Evolutionary conservation across 2,113 vertebrate species (phyloP).

Genomic region (Cisticola juncidis): DNA sequence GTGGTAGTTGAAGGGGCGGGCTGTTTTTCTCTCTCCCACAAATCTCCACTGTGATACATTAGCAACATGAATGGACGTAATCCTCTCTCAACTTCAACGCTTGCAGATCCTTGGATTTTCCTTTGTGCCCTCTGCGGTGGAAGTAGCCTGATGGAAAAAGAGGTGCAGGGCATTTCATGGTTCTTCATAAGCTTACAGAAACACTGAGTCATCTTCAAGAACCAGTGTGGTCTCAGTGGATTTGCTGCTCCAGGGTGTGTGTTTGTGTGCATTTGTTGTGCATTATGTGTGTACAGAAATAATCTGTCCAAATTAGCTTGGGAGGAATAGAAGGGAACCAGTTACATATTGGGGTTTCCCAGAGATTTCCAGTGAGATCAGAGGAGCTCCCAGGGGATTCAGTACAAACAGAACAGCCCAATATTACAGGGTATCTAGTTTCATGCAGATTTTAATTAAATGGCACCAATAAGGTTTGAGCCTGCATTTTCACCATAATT

Average conservation of each 20-base stretch:
- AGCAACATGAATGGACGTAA: accelerated
- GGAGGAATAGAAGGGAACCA: not conserved
- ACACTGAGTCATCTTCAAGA: not conserved
- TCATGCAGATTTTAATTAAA: conserved; percentile 13
- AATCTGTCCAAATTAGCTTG: not conserved
- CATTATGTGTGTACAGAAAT: not conserved
- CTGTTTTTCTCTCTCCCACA: not conserved
- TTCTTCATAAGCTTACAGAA: not conserved
- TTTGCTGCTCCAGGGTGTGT: not conserved
- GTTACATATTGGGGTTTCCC: conserved; percentile 36
- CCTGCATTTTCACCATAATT: not conserved
- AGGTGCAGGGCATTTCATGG: not conserved
- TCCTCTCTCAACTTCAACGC: accelerated
- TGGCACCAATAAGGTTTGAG: not conserved
- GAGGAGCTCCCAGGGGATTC: not conserved
- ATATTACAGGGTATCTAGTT: not conserved
- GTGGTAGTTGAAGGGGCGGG: not conserved
- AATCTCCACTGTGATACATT: not conserved
- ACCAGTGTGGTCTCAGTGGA: not conserved
- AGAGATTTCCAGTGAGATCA: conserved; percentile 31
- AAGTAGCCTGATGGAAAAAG: not conserved
- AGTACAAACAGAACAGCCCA: not conserved
- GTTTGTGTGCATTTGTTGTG: not conserved
- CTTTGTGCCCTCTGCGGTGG: not conserved
- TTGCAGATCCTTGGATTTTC: not conserved